Evolutionary conservation across 2,888 invertebrate species (phyloP), one percentile per base, ranked within the genome.

Genomic region (Pollenia amentaria): DNA sequence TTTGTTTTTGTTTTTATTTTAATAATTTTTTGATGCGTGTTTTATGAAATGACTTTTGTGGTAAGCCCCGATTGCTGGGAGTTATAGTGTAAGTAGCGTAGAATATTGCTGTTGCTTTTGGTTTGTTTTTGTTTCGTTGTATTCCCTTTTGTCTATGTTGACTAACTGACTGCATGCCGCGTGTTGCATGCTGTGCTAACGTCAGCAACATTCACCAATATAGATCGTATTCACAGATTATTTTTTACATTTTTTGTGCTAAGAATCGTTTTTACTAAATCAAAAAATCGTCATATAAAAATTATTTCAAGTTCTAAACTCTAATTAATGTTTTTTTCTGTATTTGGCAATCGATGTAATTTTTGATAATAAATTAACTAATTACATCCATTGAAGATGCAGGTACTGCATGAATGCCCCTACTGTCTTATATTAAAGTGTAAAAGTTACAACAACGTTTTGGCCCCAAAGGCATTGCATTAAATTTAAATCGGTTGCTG

Each of bases 31-130:
- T 69, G 12, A 84, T 79, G 79, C 84, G 79, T 76, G 75, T 75
- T 76, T 62, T 80, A 75, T 80, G 79, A 62, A 75, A 70, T 70
- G 79, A 80, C 84, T 84, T 84, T 79, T 84, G 84, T 62, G 73
- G 75, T 75, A n/a, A 75, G 53, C 76, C 76, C 40, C 72, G 70
- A 64, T 64, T 40, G 76, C 62, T 70, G 38, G 65, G 40, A 78
- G 57, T 18, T 75, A 60, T 44, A 51, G 42, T 67, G 40, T 60
- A 38, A 53, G 62, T 62, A 69, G 62, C 69, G 44, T 42, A 21
- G 57, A 67, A 57, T 67, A 55, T 67, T 73, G 38, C 42, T 73
- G 57, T 53, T 76, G 51, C 21, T 65, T 14, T 73, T 73, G 48
- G 51, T 51, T 42, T 62, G 12, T 53, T 55, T 70, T 44, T 51